Conservation (phyloP, 1,140 invertebrate species). For the Aphelenchoides fujianensis region DNA sequence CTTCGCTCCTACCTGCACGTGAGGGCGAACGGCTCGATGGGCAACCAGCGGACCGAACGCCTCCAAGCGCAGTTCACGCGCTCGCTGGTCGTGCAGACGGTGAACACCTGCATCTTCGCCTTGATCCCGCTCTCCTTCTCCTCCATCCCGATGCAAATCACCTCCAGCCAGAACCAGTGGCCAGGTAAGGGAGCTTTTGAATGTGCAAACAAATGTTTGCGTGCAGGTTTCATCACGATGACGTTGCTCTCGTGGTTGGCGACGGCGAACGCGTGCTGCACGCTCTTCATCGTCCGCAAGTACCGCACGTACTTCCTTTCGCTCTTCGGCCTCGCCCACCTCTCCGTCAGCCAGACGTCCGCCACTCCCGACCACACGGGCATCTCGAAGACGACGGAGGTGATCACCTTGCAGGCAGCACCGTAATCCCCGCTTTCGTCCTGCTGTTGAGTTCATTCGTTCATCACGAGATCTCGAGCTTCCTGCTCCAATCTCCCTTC, state of each 20-base stretch:
- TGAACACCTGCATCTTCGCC: constrained; percentile 7
- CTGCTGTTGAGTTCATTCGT: too few relatives aligned
- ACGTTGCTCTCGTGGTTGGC: not conserved
- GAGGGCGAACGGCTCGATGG: not conserved
- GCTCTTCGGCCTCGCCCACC: not conserved
- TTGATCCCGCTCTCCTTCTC: constrained; percentile 9
- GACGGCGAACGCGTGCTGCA: not conserved
- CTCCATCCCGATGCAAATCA: constrained; percentile 12
- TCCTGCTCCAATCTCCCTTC: too few relatives aligned
- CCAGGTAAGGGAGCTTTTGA: too few relatives aligned
- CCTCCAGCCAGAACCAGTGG: not conserved
- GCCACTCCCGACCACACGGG: too few relatives aligned
- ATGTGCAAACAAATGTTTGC: too few relatives aligned
- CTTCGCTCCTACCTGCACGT: not conserved
- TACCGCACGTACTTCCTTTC: not conserved
- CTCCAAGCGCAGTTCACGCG: constrained; percentile 7
- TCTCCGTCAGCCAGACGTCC: too few relatives aligned
- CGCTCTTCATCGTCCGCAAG: not conserved
- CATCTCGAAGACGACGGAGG: too few relatives aligned
- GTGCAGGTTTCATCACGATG: not conserved
- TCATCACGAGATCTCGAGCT: too few relatives aligned
- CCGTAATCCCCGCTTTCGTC: too few relatives aligned
- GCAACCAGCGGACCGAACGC: not conserved
- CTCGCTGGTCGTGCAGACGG: not conserved
- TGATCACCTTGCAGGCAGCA: too few relatives aligned